Conservation (phyloP, 2,113 vertebrate species). For the Aepyceros melampus region DNA sequence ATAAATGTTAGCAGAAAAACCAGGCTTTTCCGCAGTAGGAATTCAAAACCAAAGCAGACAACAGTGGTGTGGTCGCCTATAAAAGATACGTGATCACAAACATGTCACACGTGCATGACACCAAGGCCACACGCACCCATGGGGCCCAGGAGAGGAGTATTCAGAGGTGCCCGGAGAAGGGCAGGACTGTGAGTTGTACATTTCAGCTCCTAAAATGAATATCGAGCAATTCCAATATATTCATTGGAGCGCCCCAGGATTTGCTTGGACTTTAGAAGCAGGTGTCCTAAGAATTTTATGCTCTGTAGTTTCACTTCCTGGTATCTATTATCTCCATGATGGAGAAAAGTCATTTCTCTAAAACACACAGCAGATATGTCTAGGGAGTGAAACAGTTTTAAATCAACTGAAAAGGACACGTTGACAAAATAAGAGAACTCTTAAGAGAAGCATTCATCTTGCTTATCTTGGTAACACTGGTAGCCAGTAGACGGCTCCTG, state of each 20-base stretch:
- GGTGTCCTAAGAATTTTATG: not conserved
- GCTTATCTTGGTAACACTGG: not conserved
- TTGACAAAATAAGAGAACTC: not conserved
- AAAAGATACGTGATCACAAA: not conserved
- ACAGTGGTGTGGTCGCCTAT: not conserved
- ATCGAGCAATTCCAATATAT: not conserved
- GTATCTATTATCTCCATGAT: not conserved
- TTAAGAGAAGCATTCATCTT: not conserved
- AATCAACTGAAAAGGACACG: not conserved
- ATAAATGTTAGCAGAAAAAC: conserved; percentile 29
- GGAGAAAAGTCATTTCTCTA: not conserved
- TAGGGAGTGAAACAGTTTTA: not conserved
- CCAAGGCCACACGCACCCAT: not conserved
- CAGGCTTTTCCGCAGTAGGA: not conserved
- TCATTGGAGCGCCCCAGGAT: not conserved
- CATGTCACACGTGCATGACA: not conserved
- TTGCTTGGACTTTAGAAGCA: not conserved
- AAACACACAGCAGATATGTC: not conserved
- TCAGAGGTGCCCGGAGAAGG: not conserved
- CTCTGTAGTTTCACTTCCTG: not conserved
- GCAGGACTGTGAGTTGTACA: not conserved
- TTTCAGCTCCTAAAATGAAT: not conserved
- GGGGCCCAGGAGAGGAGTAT: not conserved
- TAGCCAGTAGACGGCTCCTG: not conserved
- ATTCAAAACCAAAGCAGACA: not conserved